Evolutionary conservation across 2,888 invertebrate species (phyloP), one percentile per base, ranked within the genome.

Genomic region (Germaria angustata): DNA sequence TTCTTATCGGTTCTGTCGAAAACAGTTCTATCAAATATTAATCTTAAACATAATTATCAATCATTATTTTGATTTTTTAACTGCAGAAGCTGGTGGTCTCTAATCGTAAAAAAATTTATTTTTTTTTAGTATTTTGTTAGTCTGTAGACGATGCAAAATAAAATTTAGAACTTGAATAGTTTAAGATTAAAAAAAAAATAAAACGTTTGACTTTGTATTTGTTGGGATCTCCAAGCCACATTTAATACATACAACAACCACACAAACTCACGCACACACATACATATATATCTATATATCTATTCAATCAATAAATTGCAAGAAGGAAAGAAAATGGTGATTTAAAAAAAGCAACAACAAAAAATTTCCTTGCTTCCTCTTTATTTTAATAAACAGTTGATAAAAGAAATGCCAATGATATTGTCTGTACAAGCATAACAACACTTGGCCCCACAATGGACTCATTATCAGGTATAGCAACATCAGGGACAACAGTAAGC

Each of bases 361-460:
- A 69, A n/a, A 28, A 28, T 44, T 32, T 76, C 28, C 55, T 46
- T 61, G 34, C 41, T 69, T 77, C 28, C 24, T 39, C 53, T 69
- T 53, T n/a, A n/a, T n/a, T 61, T 53, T 59, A 88, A 88, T 87
- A 85, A 87, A 88, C 86, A 88, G 89, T 87, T 86, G 87, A 87
- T 79, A 81, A 84, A 80, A 84, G 79, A 82, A 90, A 90, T 87
- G 90, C 89, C 84, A 90, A 90, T 84, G 87, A 89, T 88, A 87
- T 89, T 71, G 57, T 75, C 86, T 87, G 87, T 84, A 51, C 59
- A 20, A 69, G 44, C 15, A 46, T 17, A 41, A 63, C 63, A 20
- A 57, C 71, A 51, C 53, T 77, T 24, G 77, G 59, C 15, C 17
- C 17, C 22, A 72, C 36, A 73, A 66, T 68, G 72, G 72, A 72